Evolutionary conservation across 2,888 invertebrate species (phyloP).

Genomic region (Theretra japonica): DNA sequence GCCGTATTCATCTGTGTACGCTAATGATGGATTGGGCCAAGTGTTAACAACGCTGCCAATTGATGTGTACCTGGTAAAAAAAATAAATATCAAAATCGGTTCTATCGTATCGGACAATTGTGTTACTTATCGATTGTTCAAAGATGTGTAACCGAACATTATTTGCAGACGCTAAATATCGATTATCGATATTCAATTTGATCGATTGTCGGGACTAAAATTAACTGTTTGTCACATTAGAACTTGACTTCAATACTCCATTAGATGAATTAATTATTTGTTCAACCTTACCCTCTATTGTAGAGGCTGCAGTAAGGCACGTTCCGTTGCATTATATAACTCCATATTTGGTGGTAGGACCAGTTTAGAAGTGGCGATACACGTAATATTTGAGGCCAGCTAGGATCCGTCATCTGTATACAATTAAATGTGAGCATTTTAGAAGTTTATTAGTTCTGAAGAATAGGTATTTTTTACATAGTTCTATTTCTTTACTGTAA

Average conservation of each 20-base stretch:
- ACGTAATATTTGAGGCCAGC: conserved; percentile 96
- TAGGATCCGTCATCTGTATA: conserved; percentile 90
- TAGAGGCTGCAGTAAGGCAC: conserved; percentile 97
- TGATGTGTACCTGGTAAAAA: conserved; percentile 89
- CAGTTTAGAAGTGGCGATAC: conserved; percentile 96
- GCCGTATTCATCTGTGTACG: conserved; percentile 76
- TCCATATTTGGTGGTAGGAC: conserved; percentile 96
- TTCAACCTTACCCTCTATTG: conserved; percentile 89
- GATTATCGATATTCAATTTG: too few relatives aligned
- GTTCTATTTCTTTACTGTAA: too few relatives aligned
- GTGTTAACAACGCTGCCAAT: conserved; percentile 93
- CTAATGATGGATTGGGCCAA: conserved; percentile 89
- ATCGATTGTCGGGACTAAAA: too few relatives aligned
- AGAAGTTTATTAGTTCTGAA: too few relatives aligned
- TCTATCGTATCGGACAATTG: neutral
- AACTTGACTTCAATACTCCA: too few relatives aligned
- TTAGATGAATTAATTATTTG: too few relatives aligned
- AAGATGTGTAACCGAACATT: too few relatives aligned
- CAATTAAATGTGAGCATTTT: neutral
- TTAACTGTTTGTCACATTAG: too few relatives aligned
- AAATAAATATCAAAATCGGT: neutral
- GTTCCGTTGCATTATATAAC: conserved; percentile 89
- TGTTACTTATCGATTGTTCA: too few relatives aligned
- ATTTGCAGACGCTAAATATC: too few relatives aligned
- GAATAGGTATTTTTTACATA: too few relatives aligned